phyloP scores from a whole-genome alignment of 2,888 invertebrate genomes.

The Thelaira solivaga region DNA sequence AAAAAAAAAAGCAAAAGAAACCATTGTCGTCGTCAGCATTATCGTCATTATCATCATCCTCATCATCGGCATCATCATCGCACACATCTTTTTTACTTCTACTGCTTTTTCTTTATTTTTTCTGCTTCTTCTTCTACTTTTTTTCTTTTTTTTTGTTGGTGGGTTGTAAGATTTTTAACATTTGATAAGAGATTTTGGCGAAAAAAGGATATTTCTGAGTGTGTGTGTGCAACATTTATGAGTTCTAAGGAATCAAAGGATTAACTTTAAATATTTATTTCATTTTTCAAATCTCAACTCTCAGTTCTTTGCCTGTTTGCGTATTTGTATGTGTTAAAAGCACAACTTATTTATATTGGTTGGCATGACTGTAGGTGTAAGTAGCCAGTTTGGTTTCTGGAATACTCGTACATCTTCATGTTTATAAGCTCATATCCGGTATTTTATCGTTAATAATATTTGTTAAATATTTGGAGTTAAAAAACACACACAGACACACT shows the following conservation, averaged over 20 bases:
- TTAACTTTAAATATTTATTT: constrained; percentile 56
- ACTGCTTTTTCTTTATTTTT: background rate
- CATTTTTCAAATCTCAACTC: constrained; percentile 18
- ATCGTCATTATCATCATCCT: no score
- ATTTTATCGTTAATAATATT: constrained; percentile 59
- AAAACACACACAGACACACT: background rate
- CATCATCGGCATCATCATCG: constrained; percentile 49
- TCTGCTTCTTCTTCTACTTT: background rate
- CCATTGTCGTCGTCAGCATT: constrained; percentile 33
- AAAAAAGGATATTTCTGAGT: constrained; percentile 62
- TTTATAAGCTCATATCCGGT: constrained; percentile 60
- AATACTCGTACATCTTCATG: constrained; percentile 56
- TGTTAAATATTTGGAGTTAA: constrained; percentile 47
- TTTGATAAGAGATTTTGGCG: constrained; percentile 58
- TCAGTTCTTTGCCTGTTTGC: no score
- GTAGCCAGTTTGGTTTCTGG: constrained; percentile 26
- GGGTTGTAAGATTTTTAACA: constrained; percentile 53
- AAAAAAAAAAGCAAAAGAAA: constrained; percentile 26
- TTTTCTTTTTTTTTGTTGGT: constrained; percentile 16
- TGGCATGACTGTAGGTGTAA: background rate
- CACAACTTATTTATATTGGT: constrained; percentile 28
- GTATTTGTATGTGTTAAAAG: background rate
- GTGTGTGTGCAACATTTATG: constrained; percentile 52
- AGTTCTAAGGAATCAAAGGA: constrained; percentile 55
- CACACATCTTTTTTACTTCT: constrained; percentile 48